Conservation (phyloP, 2,113 vertebrate species). For the Cynoglossus semilaevis region DNA sequence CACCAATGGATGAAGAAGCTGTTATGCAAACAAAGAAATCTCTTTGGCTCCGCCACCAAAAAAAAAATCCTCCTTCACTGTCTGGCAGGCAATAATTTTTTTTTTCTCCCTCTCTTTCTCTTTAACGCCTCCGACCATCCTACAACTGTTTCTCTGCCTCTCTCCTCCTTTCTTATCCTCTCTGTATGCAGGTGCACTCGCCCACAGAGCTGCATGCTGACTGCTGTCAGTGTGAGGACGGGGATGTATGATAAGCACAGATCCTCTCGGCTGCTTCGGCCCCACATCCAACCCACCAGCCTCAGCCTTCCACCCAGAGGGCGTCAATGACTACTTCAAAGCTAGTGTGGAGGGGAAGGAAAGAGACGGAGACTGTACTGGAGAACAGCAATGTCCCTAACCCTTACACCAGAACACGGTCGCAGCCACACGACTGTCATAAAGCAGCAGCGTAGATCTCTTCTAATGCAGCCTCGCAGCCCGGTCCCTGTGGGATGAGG, state of each 20-base stretch:
- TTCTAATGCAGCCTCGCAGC: background rate
- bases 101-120: slow-evolving; percentile 1
- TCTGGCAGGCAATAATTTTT: slow-evolving; percentile 59
- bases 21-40: slow-evolving; percentile 59
- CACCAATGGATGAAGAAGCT: slow-evolving; percentile 29
- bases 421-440: slow-evolving; percentile 2
- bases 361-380: slow-evolving; percentile 9
- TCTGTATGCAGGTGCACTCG: slow-evolving; percentile 63
- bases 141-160: slow-evolving; percentile 20
- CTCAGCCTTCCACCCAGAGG: slow-evolving; percentile 21
- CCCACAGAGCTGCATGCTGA: slow-evolving; percentile 58
- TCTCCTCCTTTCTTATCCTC: slow-evolving; percentile 38
- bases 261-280: slow-evolving; percentile 31
- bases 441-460: background rate
- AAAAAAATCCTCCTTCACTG: slow-evolving; percentile 44
- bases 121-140: slow-evolving; percentile 47
- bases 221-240: slow-evolving; percentile 61
- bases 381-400: background rate
- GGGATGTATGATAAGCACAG: slow-evolving; percentile 53
- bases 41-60: slow-evolving; percentile 46
- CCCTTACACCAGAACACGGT: background rate
- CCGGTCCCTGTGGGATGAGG: slow-evolving; percentile 3
- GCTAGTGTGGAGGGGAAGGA: slow-evolving; percentile 19
- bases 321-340: slow-evolving; percentile 48
- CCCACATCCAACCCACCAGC: slow-evolving; percentile 18